phyloP scores from a whole-genome alignment of 35 echinoderm and acorn worm species.

The Patiria miniata region DNA sequence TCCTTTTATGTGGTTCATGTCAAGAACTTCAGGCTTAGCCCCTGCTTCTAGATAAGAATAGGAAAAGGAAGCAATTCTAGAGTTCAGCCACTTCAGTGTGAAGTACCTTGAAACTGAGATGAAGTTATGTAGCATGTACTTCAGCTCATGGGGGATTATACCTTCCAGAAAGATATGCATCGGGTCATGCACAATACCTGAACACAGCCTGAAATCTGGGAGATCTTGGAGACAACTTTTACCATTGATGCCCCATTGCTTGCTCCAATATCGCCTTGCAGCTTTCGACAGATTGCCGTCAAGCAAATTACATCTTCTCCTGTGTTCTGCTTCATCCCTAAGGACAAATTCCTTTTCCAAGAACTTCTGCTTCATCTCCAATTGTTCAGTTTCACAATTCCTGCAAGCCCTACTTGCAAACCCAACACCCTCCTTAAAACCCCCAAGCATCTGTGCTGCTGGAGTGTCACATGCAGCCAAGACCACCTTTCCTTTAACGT shows the following conservation, averaged over 20 bases:
- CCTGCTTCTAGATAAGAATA: conserved; percentile 50
- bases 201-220: conserved; percentile 44
- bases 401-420: conserved; percentile 61
- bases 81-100: conserved; percentile 68
- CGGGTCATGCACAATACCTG: conserved; percentile 59
- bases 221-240: conserved; percentile 42
- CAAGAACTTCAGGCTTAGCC: conserved; percentile 45
- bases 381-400: conserved; percentile 22
- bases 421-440: conserved; percentile 72
- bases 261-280: conserved; percentile 68
- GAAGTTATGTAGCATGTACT: conserved; percentile 39
- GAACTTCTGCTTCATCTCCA: conserved; percentile 49
- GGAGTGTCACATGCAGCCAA: conserved; percentile 53
- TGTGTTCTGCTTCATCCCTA: conserved; percentile 46
- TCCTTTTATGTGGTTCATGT: conserved; percentile 21
- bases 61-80: conserved; percentile 36
- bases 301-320: not conserved
- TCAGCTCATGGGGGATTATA: conserved; percentile 60
- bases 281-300: conserved; percentile 16
- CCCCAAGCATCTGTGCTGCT: conserved; percentile 60
- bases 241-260: conserved; percentile 64
- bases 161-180: conserved; percentile 76
- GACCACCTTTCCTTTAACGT: conserved; percentile 50
- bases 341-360: conserved; percentile 33
- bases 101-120: conserved; percentile 40